Percentiles rank a stretch among this genome's conserved stretches.
Evolutionary conservation across 2,797 vertebrate genomes (phyloP).

Genomic region (Smutsia gigantea): DNA sequence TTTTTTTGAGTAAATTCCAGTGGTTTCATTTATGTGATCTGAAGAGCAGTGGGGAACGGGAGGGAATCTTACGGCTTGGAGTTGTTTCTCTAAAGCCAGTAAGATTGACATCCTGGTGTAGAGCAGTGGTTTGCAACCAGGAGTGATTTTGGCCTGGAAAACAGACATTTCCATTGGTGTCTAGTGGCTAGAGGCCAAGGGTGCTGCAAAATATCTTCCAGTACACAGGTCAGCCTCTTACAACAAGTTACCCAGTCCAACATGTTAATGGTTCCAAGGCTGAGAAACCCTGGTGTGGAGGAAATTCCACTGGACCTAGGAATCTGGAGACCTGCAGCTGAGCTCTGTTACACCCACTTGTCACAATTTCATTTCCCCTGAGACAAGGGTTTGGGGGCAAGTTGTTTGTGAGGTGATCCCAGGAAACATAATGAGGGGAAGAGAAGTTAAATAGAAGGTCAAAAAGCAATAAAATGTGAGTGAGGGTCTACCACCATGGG

Average conservation of each 20-base stretch:
- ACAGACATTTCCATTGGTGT: neutral
- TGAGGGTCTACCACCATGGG: neutral
- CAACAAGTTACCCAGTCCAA: neutral
- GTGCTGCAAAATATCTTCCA: neutral
- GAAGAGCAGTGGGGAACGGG: neutral
- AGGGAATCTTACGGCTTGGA: neutral
- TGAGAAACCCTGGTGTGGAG: neutral
- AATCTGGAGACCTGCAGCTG: neutral
- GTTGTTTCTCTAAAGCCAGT: neutral
- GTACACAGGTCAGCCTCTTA: neutral
- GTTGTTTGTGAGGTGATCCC: neutral
- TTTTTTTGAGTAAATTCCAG: neutral
- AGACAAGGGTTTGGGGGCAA: neutral
- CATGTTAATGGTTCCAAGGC: neutral
- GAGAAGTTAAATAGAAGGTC: neutral
- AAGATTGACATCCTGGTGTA: neutral
- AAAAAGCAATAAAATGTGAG: neutral
- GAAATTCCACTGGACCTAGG: neutral
- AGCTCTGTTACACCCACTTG: neutral
- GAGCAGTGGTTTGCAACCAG: neutral
- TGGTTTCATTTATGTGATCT: conserved; percentile 27
- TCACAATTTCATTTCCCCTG: neutral
- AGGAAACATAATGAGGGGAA: neutral
- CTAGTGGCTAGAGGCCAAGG: neutral
- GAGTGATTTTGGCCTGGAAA: neutral